These are phyloP conservation scores for Drosophila orosa DNA, from an alignment of 1,140 invertebrate genomes.

Conservation along the genomic window DNA sequence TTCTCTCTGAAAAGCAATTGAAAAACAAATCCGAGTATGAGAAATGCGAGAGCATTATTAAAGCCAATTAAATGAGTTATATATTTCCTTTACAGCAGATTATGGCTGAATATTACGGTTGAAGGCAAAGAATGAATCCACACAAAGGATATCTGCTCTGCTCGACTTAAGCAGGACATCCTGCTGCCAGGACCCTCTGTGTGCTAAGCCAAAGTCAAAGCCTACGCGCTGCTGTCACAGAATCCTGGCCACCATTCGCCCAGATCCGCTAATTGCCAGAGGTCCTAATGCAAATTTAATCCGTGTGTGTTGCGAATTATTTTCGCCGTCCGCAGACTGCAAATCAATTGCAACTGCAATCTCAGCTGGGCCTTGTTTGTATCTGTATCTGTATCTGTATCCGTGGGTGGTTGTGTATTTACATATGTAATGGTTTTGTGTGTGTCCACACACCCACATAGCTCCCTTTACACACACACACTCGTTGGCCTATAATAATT, in stretches of 20 bases:
- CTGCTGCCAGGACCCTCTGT: constrained; percentile 1
- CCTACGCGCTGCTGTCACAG: background rate
- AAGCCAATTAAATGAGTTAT: constrained; percentile 63
- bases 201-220: constrained; percentile 41
- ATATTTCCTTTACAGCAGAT: constrained; percentile 41
- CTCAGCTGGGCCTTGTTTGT: constrained; percentile 21
- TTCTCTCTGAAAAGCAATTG: constrained; percentile 10
- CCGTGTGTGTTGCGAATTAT: constrained; percentile 79
- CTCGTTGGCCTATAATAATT: constrained; percentile 58
- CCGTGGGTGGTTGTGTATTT: constrained; percentile 33
- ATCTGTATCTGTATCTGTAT: constrained; percentile 9
- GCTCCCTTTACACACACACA: constrained; percentile 1
- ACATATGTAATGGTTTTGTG: constrained; percentile 58
- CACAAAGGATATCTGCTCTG: constrained; percentile 26
- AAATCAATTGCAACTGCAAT: constrained; percentile 70
- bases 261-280: constrained; percentile 70
- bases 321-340: constrained; percentile 72
- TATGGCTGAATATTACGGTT: constrained; percentile 36
- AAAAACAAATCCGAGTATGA: constrained; percentile 51
- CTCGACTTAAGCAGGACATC: constrained; percentile 23
- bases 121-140: constrained; percentile 17
- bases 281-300: constrained; percentile 81
- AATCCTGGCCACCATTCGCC: constrained; percentile 15
- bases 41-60: constrained; percentile 44
- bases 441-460: constrained; percentile 9